Conservation (phyloP, 2,888 invertebrate genomes). For the Oscheius sp. region DNA sequence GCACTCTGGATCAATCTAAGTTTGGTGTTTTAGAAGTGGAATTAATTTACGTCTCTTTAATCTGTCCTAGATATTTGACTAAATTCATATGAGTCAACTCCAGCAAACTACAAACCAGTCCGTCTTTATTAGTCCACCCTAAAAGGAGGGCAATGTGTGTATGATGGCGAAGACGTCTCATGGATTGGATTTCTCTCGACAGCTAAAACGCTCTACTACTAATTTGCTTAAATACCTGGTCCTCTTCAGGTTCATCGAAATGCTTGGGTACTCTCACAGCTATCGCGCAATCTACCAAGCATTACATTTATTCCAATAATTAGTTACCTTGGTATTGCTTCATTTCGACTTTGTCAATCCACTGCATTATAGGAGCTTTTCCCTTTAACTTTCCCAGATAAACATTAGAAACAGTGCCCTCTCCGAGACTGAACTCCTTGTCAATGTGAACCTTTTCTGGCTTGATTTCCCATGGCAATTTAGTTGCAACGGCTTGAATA, state of each 20-base stretch:
- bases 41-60: slow-evolving; percentile 49
- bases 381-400: slow-evolving; percentile 58
- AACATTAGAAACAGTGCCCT: slow-evolving; percentile 56
- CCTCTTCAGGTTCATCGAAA: slow-evolving; percentile 59
- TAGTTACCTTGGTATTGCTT: slow-evolving; percentile 60
- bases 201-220: slow-evolving; percentile 12
- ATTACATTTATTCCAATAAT: too few species aligned
- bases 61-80: slow-evolving; percentile 55
- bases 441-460: slow-evolving; percentile 55
- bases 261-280: slow-evolving; percentile 53
- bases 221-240: slow-evolving; percentile 37
- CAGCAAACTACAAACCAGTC: slow-evolving; percentile 52
- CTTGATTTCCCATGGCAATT: slow-evolving; percentile 60
- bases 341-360: slow-evolving; percentile 59
- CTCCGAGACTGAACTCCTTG: slow-evolving; percentile 53
- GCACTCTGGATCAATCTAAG: slow-evolving; percentile 7
- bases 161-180: slow-evolving; percentile 54
- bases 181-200: slow-evolving; percentile 54
- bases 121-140: slow-evolving; percentile 58
- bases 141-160: slow-evolving; percentile 56
- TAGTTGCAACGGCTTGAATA: slow-evolving; percentile 37
- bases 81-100: slow-evolving; percentile 61
- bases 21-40: not conserved
- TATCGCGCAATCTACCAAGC: slow-evolving; percentile 61
- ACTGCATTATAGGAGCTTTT: slow-evolving; percentile 59